Evolutionary conservation across 2,113 vertebrate species (phyloP).

Genomic region (Sphaerodactylus townsendi): DNA sequence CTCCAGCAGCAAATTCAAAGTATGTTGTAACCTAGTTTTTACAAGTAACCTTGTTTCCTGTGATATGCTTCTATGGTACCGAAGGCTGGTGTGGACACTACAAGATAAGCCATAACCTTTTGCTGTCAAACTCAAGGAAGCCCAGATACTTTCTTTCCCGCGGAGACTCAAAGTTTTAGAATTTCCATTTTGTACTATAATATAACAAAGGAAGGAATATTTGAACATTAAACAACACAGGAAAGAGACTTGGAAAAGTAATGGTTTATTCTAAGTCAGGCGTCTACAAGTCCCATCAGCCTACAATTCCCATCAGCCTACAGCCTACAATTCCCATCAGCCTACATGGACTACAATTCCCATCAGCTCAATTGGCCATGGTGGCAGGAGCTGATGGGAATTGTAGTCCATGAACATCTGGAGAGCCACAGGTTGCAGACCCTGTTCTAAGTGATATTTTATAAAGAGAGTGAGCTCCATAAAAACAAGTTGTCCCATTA

Average conservation of each 20-base stretch:
- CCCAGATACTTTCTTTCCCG: neutral
- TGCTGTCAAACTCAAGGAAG: neutral
- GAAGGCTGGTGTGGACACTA: neutral
- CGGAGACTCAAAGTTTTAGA: neutral
- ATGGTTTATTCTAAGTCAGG: neutral
- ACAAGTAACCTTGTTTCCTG: neutral
- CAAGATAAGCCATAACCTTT: neutral
- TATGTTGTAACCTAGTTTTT: neutral
- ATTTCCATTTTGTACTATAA: neutral
- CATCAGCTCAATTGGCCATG: no score
- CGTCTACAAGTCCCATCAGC: no score
- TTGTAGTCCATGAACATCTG: no score
- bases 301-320: no score
- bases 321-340: no score
- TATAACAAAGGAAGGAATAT: neutral
- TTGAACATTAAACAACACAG: neutral
- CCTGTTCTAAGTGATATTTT: neutral
- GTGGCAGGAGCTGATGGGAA: no score
- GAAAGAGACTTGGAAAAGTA: neutral
- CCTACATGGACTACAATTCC: no score
- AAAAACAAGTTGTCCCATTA: neutral
- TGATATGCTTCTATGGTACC: neutral
- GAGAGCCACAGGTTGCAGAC: no score
- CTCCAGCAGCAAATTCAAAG: neutral
- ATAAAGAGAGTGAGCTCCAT: neutral